phyloP scores from a whole-genome alignment of 2,888 invertebrate species.

The Ischnus inquisitorius region DNA sequence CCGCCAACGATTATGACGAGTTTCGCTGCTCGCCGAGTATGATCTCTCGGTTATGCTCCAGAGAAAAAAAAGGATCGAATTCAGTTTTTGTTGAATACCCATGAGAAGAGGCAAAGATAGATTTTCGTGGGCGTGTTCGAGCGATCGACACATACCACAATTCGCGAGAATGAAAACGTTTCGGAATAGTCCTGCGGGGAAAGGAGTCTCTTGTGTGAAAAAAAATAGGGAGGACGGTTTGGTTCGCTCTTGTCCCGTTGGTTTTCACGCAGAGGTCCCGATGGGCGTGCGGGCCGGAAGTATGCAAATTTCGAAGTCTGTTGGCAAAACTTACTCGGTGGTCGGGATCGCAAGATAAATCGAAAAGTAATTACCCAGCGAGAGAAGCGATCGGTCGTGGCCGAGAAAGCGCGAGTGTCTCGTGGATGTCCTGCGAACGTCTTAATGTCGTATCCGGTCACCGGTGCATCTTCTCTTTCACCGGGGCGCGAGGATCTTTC shows the following conservation, averaged over 20 bases:
- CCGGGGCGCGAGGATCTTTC: constrained; percentile 26
- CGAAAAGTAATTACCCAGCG: constrained; percentile 78
- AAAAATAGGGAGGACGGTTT: constrained; percentile 34
- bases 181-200: constrained; percentile 48
- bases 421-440: constrained; percentile 63
- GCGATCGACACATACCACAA: constrained; percentile 55
- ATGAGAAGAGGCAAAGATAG: background rate
- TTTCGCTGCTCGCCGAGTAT: background rate
- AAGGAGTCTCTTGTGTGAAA: constrained; percentile 50
- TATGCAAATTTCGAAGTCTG: constrained; percentile 79
- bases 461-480: constrained; percentile 53
- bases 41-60: background rate
- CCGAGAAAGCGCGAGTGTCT: constrained; percentile 5
- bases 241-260: constrained; percentile 23
- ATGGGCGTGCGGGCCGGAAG: constrained; percentile 78
- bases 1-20: background rate
- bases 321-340: constrained; percentile 82
- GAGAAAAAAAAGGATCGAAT: constrained; percentile 22
- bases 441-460: constrained; percentile 72
- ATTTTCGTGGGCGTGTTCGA: constrained; percentile 66
- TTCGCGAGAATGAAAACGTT: constrained; percentile 39
- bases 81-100: background rate
- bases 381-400: background rate
- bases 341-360: constrained; percentile 80
- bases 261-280: constrained; percentile 48